Evolutionary conservation across 2,888 invertebrate species (phyloP).

Genomic region (Cephus runcator): DNA sequence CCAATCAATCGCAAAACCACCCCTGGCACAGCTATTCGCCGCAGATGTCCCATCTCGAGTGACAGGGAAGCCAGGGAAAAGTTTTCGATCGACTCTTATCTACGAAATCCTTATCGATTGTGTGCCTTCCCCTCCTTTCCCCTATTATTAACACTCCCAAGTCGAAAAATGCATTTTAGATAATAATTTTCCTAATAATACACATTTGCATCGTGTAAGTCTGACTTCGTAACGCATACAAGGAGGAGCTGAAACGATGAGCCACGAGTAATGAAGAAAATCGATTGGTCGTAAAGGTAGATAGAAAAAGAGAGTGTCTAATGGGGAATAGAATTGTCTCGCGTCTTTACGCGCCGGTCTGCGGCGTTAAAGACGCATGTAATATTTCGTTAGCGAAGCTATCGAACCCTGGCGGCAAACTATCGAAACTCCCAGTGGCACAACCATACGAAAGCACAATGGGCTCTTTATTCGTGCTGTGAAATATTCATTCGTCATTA

Average conservation of each 20-base stretch:
- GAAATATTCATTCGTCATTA: background rate
- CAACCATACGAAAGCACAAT: background rate
- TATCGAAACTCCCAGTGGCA: background rate
- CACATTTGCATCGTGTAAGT: background rate
- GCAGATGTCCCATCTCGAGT: slow-evolving; percentile 44
- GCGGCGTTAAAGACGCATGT: background rate
- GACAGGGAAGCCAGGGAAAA: slow-evolving; percentile 53
- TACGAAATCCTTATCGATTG: background rate
- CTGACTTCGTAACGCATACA: background rate
- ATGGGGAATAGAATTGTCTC: background rate
- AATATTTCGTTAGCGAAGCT: background rate
- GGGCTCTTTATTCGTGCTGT: background rate
- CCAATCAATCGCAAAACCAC: slow-evolving; percentile 52
- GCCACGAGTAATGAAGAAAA: background rate
- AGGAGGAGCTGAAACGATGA: background rate
- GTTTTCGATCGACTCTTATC: slow-evolving; percentile 41
- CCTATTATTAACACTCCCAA: background rate
- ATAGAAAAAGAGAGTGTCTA: background rate
- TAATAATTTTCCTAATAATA: background rate
- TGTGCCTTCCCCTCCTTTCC: background rate
- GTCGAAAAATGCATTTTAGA: background rate
- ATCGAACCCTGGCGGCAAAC: background rate
- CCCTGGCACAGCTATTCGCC: slow-evolving; percentile 42
- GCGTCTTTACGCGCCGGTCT: background rate
- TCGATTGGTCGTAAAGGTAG: background rate